Base-by-base conservation (phyloP, 1,140 invertebrate genomes). In the Holotrichia oblita region DNA sequence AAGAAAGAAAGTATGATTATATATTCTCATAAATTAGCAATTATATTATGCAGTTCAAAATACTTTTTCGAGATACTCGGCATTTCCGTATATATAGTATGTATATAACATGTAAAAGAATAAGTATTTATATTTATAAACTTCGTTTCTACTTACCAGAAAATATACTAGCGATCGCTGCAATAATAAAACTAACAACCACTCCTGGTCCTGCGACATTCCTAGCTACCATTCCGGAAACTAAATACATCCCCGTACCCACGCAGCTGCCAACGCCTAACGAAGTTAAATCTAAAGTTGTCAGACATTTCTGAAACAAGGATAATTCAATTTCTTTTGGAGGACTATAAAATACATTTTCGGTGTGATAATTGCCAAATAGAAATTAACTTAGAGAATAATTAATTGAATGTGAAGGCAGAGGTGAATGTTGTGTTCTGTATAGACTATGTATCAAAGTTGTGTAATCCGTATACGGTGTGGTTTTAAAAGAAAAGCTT, bases 261-360 rank as follows among this genome's bases (percentile, higher is more conserved):
- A 96, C 95, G 86, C 96, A 97, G 69, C 95, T 97, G 61, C 96
- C 96, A 42, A 97, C 95, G n/a, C 95, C 95, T 81, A 97, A 89
- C 7, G 96, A 97, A 72, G 94, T 96, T 83, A 97, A 88, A 88
- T 98, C 96, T 85, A 95, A 85, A 34, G 96, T 97, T 73, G 95
- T 95, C 81, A 98, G 90, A 87, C 96, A 97, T 93, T 95, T 94
- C 95, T 97, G 89, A 72, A 90, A 89, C 61, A 69, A 74, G 40
- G 27, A 34, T 74, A 74, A 74, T 69, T 24, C 6, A 34, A 69
- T 69, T 69, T 69, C 27, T 69, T 64, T 82, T 83, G 2, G 24
- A 22, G 61, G 22, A 69, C 22, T 69, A 69, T 34, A 22, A 69
- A 69, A 69, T 69, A 34, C 22, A 34, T 34, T 69, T 34, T 20